phyloP scores from a whole-genome alignment of 1,140 invertebrate species.

The Potamilus streckersoni region DNA sequence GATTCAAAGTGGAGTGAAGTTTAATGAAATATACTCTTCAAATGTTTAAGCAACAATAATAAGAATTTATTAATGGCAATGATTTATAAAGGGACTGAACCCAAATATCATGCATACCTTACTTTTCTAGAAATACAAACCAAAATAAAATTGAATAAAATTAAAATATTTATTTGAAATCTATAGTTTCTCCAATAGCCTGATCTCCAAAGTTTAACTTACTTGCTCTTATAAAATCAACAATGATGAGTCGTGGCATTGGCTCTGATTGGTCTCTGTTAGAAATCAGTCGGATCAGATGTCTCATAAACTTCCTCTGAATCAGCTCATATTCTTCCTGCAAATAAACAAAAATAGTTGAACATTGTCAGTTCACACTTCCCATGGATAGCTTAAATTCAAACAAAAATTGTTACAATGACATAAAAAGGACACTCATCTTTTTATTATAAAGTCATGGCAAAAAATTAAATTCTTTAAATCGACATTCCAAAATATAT shows the following conservation, averaged over 20 bases:
- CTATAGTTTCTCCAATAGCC: background rate
- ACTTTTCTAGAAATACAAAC: conserved; percentile 8
- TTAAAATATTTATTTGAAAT: conserved; percentile 1
- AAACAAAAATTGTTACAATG: background rate
- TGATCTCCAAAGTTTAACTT: conserved; percentile 8
- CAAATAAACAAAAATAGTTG: conserved; percentile 5
- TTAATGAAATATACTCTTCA: background rate
- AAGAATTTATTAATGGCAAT: background rate
- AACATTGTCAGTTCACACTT: background rate
- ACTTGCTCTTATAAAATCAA: conserved; percentile 55
- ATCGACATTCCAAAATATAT: background rate
- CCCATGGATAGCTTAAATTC: background rate
- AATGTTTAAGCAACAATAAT: background rate
- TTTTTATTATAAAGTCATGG: background rate
- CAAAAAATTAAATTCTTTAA: background rate
- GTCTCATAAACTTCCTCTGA: conserved; percentile 61
- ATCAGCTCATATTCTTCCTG: conserved; percentile 61
- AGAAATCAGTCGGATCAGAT: conserved; percentile 48
- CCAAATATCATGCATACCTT: background rate
- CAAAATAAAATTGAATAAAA: background rate
- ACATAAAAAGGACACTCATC: no score
- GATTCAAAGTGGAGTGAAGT: no score
- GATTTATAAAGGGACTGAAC: background rate
- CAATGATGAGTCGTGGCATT: conserved; percentile 47
- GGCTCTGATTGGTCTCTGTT: conserved; percentile 41